Percentiles rank a stretch among this genome's conserved stretches.
Evolutionary conservation across 1,140 invertebrate genomes (phyloP).

Genomic region (Musca domestica): DNA sequence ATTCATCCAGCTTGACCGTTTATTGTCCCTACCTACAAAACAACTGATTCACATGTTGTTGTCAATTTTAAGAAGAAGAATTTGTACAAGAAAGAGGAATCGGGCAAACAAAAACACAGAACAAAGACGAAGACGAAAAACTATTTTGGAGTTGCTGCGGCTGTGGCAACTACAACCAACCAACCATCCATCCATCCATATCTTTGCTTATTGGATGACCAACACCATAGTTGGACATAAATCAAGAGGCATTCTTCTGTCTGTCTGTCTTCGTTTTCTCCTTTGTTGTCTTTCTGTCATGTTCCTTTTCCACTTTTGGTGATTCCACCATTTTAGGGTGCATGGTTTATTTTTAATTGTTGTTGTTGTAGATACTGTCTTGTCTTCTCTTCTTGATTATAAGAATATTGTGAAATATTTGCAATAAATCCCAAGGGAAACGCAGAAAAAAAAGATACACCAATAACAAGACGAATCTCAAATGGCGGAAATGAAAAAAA

Average conservation of each 20-base stretch:
- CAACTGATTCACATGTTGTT: constrained; percentile 5
- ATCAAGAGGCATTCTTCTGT: constrained; percentile 9
- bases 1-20: not conserved
- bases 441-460: too few relatives aligned
- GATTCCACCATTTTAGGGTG: too few relatives aligned
- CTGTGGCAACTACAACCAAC: too few relatives aligned
- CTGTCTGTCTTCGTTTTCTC: not conserved
- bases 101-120: not conserved
- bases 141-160: too few relatives aligned
- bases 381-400: too few relatives aligned
- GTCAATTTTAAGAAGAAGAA: constrained; percentile 9
- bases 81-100: not conserved
- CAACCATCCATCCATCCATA: too few relatives aligned
- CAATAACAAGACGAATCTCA: too few relatives aligned
- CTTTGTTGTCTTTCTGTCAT: not conserved
- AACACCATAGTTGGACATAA: constrained; percentile 9
- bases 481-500: too few relatives aligned
- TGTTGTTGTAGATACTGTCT: not conserved
- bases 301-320: not conserved
- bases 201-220: constrained; percentile 13
- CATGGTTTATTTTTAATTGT: not conserved
- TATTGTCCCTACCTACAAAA: too few relatives aligned
- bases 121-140: too few relatives aligned
- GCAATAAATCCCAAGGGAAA: not conserved
- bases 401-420: not conserved